Conservation (phyloP, 1,140 invertebrate species). For the Ips typographus region DNA sequence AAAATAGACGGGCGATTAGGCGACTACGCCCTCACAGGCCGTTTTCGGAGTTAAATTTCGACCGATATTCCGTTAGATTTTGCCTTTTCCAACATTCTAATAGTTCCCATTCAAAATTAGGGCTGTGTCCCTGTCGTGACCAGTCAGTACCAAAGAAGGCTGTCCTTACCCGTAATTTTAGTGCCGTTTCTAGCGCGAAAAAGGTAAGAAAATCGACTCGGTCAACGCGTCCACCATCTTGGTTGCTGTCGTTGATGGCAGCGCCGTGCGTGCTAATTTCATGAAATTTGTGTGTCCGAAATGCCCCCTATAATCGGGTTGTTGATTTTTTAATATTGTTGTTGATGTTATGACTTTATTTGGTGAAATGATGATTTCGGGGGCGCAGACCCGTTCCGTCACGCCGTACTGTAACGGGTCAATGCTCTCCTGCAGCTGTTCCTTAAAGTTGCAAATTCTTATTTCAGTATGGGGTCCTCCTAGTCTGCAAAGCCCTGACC, state of each 20-base stretch:
- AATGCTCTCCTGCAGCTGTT: conserved; percentile 28
- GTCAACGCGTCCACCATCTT: conserved; percentile 51
- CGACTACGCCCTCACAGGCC: conserved; percentile 61
- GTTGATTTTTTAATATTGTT: no score
- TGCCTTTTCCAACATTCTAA: not conserved
- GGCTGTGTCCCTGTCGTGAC: not conserved
- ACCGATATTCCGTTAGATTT: conserved; percentile 2
- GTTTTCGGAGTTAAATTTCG: conserved; percentile 53
- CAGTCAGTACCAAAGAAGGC: not conserved
- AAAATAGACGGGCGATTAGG: conserved; percentile 47
- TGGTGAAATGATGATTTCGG: no score
- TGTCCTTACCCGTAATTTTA: not conserved
- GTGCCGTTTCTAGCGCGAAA: not conserved
- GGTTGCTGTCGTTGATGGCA: conserved; percentile 59
- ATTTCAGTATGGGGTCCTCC: no score
- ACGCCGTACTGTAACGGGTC: conserved; percentile 1
- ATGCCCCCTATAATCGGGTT: conserved; percentile 60
- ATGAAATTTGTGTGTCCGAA: conserved; percentile 64
- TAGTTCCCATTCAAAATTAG: not conserved
- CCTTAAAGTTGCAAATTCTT: conserved; percentile 15
- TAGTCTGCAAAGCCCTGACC: not conserved
- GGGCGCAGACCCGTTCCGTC: no score
- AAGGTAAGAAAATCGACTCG: conserved; percentile 10
- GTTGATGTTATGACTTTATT: no score
- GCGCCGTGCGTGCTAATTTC: conserved; percentile 71